Conservation (phyloP, 2,888 invertebrate species). For the Ceriagrion tenellum region DNA sequence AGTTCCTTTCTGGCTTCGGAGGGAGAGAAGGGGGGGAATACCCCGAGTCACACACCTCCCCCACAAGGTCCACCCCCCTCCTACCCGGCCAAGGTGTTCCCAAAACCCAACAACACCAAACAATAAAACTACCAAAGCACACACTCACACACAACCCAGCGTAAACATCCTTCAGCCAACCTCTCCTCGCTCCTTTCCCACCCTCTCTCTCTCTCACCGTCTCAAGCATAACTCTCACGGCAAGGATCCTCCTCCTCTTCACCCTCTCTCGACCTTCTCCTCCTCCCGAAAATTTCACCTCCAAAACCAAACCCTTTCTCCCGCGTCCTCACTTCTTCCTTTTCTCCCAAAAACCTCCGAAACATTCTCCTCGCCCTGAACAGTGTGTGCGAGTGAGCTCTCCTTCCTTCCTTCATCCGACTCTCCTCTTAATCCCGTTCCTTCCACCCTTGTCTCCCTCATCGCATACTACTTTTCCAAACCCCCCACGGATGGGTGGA, state of each 20-base stretch:
- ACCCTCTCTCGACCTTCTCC: neutral
- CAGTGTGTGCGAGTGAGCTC: neutral
- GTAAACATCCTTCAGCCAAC: slow-evolving; percentile 2
- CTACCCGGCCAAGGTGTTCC: neutral
- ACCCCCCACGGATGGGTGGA: too few relatives aligned
- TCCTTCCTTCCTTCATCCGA: neutral
- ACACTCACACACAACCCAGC: neutral
- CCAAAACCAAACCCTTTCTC: neutral
- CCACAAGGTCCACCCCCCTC: neutral
- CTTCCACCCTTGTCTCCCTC: neutral
- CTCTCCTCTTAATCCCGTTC: slow-evolving; percentile 11
- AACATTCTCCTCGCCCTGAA: neutral
- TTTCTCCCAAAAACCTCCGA: neutral
- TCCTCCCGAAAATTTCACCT: neutral
- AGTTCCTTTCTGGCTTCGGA: neutral
- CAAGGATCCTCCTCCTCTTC: neutral
- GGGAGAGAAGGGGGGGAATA: too few relatives aligned
- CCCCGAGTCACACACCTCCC: neutral
- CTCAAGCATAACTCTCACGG: slow-evolving; percentile 17
- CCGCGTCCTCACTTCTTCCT: neutral
- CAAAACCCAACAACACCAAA: slow-evolving; percentile 31
- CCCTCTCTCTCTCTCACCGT: neutral
- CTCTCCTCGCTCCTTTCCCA: neutral
- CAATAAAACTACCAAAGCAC: slow-evolving; percentile 36
- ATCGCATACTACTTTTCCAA: neutral